Percentiles rank a stretch among this genome's conserved stretches.
Conservation (phyloP, 2,113 vertebrate genomes). For the Phaethornis superciliosus region DNA sequence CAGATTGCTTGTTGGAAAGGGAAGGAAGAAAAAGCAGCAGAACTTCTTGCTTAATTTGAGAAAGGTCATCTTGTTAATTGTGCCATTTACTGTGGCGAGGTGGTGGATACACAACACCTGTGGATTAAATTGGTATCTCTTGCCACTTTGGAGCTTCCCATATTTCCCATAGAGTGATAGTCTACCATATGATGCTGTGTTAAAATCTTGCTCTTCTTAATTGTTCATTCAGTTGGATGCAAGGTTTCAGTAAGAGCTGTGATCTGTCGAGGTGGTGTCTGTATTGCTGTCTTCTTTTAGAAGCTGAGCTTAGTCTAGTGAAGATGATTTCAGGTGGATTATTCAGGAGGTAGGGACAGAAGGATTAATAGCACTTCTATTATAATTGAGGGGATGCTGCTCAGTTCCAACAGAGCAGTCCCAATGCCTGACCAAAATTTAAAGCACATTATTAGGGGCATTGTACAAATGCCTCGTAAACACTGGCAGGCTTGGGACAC, state of each 20-base stretch:
- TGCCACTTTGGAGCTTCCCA: background rate
- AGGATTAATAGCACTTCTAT: background rate
- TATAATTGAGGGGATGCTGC: background rate
- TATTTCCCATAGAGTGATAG: background rate
- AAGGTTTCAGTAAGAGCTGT: background rate
- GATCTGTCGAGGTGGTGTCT: background rate
- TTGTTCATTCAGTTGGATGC: background rate
- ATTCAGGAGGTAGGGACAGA: background rate
- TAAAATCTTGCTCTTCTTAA: background rate
- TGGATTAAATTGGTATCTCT: background rate
- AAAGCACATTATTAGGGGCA: background rate
- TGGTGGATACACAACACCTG: background rate
- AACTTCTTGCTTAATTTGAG: background rate
- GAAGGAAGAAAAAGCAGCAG: background rate
- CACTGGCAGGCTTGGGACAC: background rate
- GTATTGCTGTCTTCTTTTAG: background rate
- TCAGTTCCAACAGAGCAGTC: background rate
- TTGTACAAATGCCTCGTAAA: background rate
- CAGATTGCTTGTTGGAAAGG: background rate
- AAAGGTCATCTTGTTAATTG: background rate
- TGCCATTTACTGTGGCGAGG: background rate
- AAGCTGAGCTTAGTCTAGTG: background rate
- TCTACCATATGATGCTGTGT: background rate
- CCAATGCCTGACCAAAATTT: background rate
- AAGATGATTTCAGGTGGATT: background rate